phyloP scores from a whole-genome alignment of 2,113 vertebrate species.

The Chaetura pelagica region DNA sequence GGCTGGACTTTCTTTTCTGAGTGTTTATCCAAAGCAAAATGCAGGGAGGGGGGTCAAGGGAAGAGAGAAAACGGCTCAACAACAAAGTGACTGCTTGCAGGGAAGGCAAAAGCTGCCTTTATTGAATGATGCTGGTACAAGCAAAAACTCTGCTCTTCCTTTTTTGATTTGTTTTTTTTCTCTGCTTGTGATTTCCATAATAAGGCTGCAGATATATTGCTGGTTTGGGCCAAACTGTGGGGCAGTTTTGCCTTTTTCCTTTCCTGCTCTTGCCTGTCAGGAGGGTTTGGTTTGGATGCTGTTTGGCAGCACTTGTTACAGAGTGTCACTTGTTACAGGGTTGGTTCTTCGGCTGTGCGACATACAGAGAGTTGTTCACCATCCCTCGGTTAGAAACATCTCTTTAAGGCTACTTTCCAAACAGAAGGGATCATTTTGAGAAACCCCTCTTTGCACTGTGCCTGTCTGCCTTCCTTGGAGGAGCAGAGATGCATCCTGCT shows the following conservation, averaged over 20 bases:
- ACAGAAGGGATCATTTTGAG: neutral
- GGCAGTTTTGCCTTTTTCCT: neutral
- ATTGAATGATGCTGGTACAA: conserved; percentile 33
- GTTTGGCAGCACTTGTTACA: neutral
- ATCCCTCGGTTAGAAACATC: neutral
- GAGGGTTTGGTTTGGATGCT: neutral
- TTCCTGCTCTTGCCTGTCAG: neutral
- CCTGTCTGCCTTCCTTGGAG: neutral
- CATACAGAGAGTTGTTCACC: neutral
- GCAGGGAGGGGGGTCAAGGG: neutral
- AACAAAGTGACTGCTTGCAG: neutral
- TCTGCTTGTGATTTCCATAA: neutral
- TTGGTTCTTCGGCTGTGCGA: neutral
- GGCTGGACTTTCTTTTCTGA: neutral
- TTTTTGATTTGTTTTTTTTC: conserved; percentile 38
- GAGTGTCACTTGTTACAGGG: neutral
- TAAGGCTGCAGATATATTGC: neutral
- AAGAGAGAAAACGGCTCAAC: neutral
- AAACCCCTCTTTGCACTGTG: neutral
- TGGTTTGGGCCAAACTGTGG: neutral
- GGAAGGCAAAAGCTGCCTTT: conserved; percentile 12
- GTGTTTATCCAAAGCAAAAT: neutral
- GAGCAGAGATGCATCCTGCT: neutral
- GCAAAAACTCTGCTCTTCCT: neutral
- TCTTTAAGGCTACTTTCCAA: neutral